Evolutionary conservation across 2,113 vertebrate species (phyloP).

Genomic region (Xiphophorus maculatus): DNA sequence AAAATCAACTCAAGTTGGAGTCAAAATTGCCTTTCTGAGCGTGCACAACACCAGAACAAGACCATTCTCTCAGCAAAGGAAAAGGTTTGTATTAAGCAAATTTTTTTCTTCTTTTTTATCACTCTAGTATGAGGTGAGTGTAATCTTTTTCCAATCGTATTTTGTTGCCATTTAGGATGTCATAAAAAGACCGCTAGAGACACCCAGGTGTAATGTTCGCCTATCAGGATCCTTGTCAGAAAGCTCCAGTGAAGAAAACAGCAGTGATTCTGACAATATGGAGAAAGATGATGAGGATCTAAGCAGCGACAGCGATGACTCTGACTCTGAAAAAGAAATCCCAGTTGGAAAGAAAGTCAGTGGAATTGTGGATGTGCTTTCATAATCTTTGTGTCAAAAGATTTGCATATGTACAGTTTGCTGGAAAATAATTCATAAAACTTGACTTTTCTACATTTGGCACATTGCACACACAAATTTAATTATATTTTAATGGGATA

Average conservation of each 20-base stretch:
- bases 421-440: no score
- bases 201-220: conserved; percentile 90
- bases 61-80: conserved; percentile 85
- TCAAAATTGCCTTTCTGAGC: conserved; percentile 78
- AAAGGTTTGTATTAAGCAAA: conserved; percentile 78
- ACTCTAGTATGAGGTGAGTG: background rate
- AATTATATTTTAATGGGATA: no score
- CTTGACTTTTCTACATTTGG: no score
- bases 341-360: conserved; percentile 82
- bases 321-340: conserved; percentile 86
- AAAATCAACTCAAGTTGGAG: conserved; percentile 75
- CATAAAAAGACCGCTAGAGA: conserved; percentile 85
- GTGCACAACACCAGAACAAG: conserved; percentile 74
- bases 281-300: conserved; percentile 87
- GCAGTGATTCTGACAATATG: conserved; percentile 89
- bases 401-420: no score
- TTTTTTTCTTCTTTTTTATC: background rate
- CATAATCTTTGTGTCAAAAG: background rate
- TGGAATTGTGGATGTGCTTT: conserved; percentile 67
- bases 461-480: no score
- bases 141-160: background rate
- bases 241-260: conserved; percentile 88
- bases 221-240: conserved; percentile 91
- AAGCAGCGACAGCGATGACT: conserved; percentile 83
- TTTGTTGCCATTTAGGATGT: conserved; percentile 76